These are phyloP conservation scores for Chloropsis hardwickii DNA, from an alignment of 2,113 vertebrate species.

Conservation along the genomic window DNA sequence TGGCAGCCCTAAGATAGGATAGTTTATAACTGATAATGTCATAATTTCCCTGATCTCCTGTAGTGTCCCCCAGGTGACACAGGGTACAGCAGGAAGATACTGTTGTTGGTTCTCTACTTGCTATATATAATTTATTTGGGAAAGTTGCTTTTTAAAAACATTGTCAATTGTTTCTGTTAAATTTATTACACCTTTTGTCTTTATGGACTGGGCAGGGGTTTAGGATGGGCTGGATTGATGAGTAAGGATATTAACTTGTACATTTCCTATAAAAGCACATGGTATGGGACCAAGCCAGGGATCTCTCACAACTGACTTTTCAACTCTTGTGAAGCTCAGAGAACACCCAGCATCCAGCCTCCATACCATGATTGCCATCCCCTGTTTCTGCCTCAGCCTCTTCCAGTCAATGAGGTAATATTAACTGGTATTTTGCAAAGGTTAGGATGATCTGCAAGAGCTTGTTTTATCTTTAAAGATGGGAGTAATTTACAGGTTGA, in stretches of 20 bases:
- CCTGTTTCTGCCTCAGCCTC: background rate
- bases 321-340: background rate
- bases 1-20: background rate
- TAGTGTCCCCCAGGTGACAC: background rate
- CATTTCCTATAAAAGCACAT: background rate
- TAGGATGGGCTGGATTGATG: background rate
- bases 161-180: background rate
- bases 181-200: background rate
- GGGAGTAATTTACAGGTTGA: background rate
- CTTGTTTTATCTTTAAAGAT: slow-evolving; percentile 1
- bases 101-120: background rate
- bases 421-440: background rate
- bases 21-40: background rate
- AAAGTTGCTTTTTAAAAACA: background rate
- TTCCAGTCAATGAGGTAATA: background rate
- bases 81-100: background rate
- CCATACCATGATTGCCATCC: background rate
- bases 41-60: background rate
- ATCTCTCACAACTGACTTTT: background rate
- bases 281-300: background rate
- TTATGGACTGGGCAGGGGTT: background rate
- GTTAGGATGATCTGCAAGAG: background rate
- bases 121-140: background rate
- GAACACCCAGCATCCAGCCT: background rate
- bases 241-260: background rate